A percentile compares a stretch with the other conserved stretches of the same genome.
Conservation (phyloP, 2,888 invertebrate genomes). For the Leucophenga montana region DNA sequence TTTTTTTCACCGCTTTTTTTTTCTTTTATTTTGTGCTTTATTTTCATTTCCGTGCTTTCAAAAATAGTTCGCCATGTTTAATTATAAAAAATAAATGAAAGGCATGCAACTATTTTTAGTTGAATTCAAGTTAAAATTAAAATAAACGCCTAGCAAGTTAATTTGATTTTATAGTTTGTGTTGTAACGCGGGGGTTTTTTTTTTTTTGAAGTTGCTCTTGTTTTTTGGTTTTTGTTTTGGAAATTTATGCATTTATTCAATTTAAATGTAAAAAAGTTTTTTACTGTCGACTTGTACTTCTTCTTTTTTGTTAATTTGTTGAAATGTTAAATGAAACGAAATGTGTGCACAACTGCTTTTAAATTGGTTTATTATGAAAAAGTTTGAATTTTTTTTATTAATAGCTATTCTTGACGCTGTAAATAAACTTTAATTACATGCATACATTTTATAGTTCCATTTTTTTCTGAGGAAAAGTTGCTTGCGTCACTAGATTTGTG, state of each 20-base stretch:
- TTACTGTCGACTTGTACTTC: not conserved
- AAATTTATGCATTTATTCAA: constrained; percentile 15
- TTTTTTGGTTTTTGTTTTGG: not conserved
- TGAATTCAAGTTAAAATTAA: constrained; percentile 54
- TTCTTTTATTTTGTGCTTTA: not conserved
- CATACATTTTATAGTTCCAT: no score
- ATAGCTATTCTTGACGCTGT: no score
- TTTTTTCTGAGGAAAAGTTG: no score
- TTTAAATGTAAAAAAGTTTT: constrained; percentile 9
- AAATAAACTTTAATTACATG: no score
- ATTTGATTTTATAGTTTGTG: constrained; percentile 51
- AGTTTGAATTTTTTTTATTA: not conserved
- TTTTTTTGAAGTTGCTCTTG: not conserved
- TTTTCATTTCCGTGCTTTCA: not conserved
- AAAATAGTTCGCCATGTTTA: constrained; percentile 22
- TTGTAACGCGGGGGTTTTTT: constrained; percentile 38
- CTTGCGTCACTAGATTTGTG: no score
- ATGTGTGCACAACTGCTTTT: no score
- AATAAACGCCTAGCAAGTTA: constrained; percentile 61
- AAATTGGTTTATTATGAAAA: not conserved
- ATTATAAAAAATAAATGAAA: constrained; percentile 9
- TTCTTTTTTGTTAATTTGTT: not conserved
- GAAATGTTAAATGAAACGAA: not conserved
- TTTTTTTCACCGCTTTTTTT: not conserved
- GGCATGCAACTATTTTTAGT: constrained; percentile 26